Base-by-base conservation (phyloP, 2,888 invertebrate genomes). In the Drosophila paranaensis region DNA sequence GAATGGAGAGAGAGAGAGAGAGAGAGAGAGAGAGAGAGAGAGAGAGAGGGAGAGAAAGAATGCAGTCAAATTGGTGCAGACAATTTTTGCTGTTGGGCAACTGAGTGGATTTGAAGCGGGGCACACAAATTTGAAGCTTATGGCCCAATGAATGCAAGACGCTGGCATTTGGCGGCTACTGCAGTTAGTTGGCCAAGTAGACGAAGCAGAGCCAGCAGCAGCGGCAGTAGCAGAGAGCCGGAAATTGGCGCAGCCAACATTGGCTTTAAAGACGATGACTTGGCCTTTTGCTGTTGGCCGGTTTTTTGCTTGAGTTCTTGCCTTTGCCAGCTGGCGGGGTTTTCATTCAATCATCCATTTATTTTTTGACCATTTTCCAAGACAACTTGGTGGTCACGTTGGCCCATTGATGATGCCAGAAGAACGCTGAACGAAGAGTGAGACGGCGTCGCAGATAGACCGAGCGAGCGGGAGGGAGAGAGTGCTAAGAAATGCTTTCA, bases 311-410 rank as follows among this genome's bases (percentile, higher is more conserved):
- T 67, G 61, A 73, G 51, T 63, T 68, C 72, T 71, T 75, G 69
- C 74, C 67, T 77, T 85, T 84, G 85, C 85, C 89, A 88, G 84
- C 84, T 88, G 87, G 84, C 87, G 81, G 83, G 85, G 85, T 73
- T 89, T 82, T 86, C 86, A 86, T 86, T 86, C 86, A 86, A 89
- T 86, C 86, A 86, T 85, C 88, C 88, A 89, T 85, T 85, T 86
- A 86, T 89, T 86, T 85, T 88, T 88, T 88, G 88, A 90, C 82
- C 84, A 87, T 79, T 78, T 77, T 86, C 77, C 76, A 80, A 84
- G 83, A 87, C 82, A 85, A 80, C 82, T 87, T 86, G 89, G 89
- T 77, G 89, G 89, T 88, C 89, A 90, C 87, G 90, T 84, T 88
- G 82, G 82, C 43, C 70, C 82, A 75, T 81, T 83, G 83, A 81